phyloP scores from a whole-genome alignment of 2,888 invertebrate species.

The Coelinius sp. region DNA sequence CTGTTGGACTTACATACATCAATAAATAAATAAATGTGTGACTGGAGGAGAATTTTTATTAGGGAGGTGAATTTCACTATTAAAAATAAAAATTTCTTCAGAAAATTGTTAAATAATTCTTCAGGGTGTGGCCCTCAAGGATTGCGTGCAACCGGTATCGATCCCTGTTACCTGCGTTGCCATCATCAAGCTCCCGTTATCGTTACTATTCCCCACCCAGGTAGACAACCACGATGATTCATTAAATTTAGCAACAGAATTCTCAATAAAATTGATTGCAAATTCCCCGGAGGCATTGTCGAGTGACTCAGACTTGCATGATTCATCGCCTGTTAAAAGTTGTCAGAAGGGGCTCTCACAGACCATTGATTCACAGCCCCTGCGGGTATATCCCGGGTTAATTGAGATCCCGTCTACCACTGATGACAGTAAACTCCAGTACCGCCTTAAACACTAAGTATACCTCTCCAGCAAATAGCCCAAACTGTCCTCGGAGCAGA shows the following conservation, averaged over 20 bases:
- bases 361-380: neutral
- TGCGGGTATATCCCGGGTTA: neutral
- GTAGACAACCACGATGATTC: conserved; percentile 15
- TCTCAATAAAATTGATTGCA: neutral
- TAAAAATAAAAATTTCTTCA: neutral
- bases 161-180: conserved; percentile 11
- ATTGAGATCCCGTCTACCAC: neutral
- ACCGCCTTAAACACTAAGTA: neutral
- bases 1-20: no score
- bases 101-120: neutral
- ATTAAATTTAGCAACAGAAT: neutral
- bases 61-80: no score
- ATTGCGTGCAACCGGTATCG: conserved; percentile 7
- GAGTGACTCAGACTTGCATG: neutral
- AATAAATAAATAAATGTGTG: no score
- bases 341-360: neutral
- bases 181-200: neutral
- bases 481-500: neutral
- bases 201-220: neutral
- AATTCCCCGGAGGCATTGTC: neutral
- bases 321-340: neutral
- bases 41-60: no score
- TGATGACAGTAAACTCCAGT: neutral
- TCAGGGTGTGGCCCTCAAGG: neutral
- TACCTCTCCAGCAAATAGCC: neutral